Base-by-base conservation (phyloP, 2,888 invertebrate genomes). In the Erebia ligea region DNA sequence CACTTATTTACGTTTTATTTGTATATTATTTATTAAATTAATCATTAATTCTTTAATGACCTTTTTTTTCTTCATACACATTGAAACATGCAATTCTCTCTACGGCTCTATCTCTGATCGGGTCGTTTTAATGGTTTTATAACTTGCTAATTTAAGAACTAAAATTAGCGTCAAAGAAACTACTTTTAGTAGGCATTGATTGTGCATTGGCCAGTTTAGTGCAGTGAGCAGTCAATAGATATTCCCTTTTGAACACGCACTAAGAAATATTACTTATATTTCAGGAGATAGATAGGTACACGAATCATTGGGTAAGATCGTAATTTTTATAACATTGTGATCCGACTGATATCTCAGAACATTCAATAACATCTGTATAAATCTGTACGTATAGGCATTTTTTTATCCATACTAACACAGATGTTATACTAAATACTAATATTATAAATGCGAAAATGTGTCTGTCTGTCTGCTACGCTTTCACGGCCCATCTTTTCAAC, bases 61-160 rank as follows among this genome's bases (percentile, higher is more conserved):
- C 15, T 6, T 45, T 45, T 13, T 45, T 45, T 45, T 45, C 45
- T 45, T 45, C 2, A 1, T 45, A 11, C 1, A 4, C 45, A 45
- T 45, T 45, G 45, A 45, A 45, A 45, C 45, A 45, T 45, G 11
- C 17, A 5, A 52, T 69, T 34, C 54, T 52, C 9, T n/a, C 1
- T 9, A 17, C 0, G 2, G 8, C 17, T 52, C 19, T 17, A 19
- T 52, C 17, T n/a, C 52, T 52, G 9, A 17, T 17, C 48, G 15
- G 0, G 3, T 54, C 19, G 19, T 10, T 19, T 63, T 67, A 50
- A 64, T 2, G 40, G 17, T 52, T 25, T 34, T 52, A 10, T 64
- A 40, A 10, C 40, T 71, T 78, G 81, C 81, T 77, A 81, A 86
- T 87, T 81, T 84, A 82, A 80, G 74, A 73, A 76, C 70, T 84